These are phyloP conservation scores for Sardina pilchardus DNA, from an alignment of 2,113 vertebrate genomes.

Conservation along the genomic window DNA sequence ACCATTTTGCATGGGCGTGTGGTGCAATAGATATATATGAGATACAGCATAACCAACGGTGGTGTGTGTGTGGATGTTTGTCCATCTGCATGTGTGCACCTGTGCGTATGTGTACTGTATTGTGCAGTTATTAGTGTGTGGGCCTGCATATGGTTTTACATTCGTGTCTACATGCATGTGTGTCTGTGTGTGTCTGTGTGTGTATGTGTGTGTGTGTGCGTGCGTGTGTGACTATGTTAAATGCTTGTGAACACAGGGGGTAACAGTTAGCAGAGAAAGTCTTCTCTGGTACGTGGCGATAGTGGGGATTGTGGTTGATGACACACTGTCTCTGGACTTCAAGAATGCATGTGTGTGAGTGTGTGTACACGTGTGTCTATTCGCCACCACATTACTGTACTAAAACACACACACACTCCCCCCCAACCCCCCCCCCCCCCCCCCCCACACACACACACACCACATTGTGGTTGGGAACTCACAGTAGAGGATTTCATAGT, in stretches of 20 bases:
- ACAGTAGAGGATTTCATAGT: slow-evolving; percentile 99
- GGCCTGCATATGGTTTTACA: background rate
- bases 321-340: background rate
- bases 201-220: background rate
- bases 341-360: background rate
- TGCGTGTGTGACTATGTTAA: background rate
- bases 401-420: background rate
- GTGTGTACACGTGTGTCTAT: background rate
- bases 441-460: background rate
- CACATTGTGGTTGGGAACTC: slow-evolving; percentile 66
- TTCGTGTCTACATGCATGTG: background rate
- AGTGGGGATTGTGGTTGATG: background rate
- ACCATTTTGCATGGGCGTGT: too few relatives aligned
- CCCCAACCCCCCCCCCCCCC: too few relatives aligned
- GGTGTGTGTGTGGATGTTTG: background rate
- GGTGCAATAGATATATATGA: too few relatives aligned
- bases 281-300: background rate
- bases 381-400: background rate
- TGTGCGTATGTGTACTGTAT: too few relatives aligned
- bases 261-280: slow-evolving; percentile 9
- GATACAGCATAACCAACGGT: too few relatives aligned
- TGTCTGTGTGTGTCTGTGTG: background rate
- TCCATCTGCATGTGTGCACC: background rate
- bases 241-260: background rate
- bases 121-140: background rate